Base-by-base conservation (phyloP, 2,888 invertebrate genomes). In the Nasonovia ribisnigri region DNA sequence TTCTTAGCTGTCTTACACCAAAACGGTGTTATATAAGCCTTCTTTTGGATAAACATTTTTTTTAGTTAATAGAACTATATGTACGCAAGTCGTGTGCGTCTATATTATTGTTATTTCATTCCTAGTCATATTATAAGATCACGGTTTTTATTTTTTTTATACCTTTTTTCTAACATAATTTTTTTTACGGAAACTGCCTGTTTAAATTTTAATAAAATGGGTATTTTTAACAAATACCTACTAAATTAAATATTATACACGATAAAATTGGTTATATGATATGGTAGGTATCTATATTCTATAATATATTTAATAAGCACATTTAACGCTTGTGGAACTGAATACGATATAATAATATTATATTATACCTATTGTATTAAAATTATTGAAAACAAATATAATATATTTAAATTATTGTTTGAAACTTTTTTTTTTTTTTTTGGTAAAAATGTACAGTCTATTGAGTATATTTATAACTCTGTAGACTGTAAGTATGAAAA, bases 111-210 rank as follows among this genome's bases (percentile, higher is more conserved):
- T 67, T 36, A 67, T 6, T 67, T 67, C 67, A 67, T 67, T 67
- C 67, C 67, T 67, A 67, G 67, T 67, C 67, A 67, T 67, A 67
- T 36, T 67, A 67, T n/a, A 67, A 67, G 67, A n/a, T 67, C 36
- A 16, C 16, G 6, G n/a, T 67, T 67, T 67, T 67, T 67, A 10
- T 60, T 60, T 60, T 60, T 60, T 67, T 67, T 67, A 16, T 67
- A 67, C n/a, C 67, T 16, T 16, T 67, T 67, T 67, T 67, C 67
- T 36, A 36, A 67, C 36, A n/a, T 6, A 36, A 29, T 36, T 67
- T 67, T n/a, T 67, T 67, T 67, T 67, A 67, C 6, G 67, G 6
- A 36, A 67, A 16, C 60, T 67, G 5, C 20, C 67, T 67, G 16
- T 67, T 20, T 67, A 36, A 1, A 36, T 67, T 67, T 67, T 36